Base-by-base conservation (phyloP, 2,888 invertebrate genomes). In the Rhodophaea formosa region DNA sequence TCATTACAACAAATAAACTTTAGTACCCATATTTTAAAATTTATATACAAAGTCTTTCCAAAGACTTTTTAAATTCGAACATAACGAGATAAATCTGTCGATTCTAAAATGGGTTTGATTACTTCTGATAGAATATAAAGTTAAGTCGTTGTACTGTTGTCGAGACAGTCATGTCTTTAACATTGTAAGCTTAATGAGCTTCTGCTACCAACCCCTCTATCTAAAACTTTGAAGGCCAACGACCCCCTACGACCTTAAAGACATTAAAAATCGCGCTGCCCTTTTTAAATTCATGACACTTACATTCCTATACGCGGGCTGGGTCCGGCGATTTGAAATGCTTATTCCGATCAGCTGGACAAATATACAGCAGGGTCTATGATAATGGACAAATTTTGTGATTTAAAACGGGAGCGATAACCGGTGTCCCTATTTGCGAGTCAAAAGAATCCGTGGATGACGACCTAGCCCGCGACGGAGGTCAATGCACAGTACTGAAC, bases 331-430 rank as follows among this genome's bases (percentile, higher is more conserved):
- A 62, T 64, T 59, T 59, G 60, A 64, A 66, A 68, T 64, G 62
- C 63, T 53, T 62, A 60, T 61, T 56, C 58, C 61, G 61, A 64
- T 63, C 73, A 69, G 66, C 66, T 69, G 66, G 61, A 51, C 58
- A 58, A 63, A 61, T 69, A 66, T 68, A 62, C 56, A 66, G 61
- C 57, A 54, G 55, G 56, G 51, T 55, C 58, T 53, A 62, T 58
- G 57, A 56, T 63, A 63, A 63, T 61, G 57, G 56, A 56, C 59
- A 59, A 57, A 59, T 61, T 39, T 70, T 72, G 67, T 64, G 65
- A 65, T 67, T 71, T 68, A 56, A 71, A 72, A 68, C 7, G 60
- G 62, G 75, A 68, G 67, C 75, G 64, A 70, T 70, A 67, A 71
- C 74, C 72, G 67, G 57, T 39, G 42, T 15, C 30, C 16, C 56